phyloP scores from a whole-genome alignment of 2,888 invertebrate genomes.

The Lissonota sp. region DNA sequence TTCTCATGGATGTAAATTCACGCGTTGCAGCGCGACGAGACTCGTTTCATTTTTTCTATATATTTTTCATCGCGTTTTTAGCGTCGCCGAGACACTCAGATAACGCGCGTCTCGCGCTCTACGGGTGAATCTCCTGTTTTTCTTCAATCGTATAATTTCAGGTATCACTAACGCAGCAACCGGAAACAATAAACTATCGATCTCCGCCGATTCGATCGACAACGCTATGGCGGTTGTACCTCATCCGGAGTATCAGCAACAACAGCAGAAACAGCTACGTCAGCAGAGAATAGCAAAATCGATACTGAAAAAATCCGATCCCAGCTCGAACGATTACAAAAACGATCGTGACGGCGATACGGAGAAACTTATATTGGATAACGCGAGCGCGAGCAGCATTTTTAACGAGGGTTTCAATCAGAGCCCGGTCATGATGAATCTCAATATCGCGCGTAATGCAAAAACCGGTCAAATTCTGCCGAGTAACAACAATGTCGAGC shows the following conservation, averaged over 20 bases:
- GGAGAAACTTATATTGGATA: conserved; percentile 90
- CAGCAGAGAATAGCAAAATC: conserved; percentile 89
- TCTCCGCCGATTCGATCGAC: conserved; percentile 89
- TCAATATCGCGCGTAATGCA: conserved; percentile 69
- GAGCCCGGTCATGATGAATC: conserved; percentile 72
- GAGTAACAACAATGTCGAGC: conserved; percentile 77
- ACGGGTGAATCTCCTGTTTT: conserved; percentile 37
- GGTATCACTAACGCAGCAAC: conserved; percentile 75
- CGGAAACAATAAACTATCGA: conserved; percentile 88
- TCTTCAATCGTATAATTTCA: conserved; percentile 69
- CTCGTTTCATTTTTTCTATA: neutral
- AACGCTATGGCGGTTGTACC: conserved; percentile 85
- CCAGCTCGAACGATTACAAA: conserved; percentile 84
- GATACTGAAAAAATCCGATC: conserved; percentile 91
- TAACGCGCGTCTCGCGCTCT: too few relatives aligned
- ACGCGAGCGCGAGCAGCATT: conserved; percentile 86
- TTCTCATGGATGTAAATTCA: too few relatives aligned
- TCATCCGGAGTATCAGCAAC: neutral
- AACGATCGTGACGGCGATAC: conserved; percentile 88
- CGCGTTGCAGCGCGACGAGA: too few relatives aligned
- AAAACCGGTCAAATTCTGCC: conserved; percentile 76
- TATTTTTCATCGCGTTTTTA: neutral
- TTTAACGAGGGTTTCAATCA: conserved; percentile 84
- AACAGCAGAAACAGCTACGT: conserved; percentile 73
- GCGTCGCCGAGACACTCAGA: neutral